Percentiles rank a stretch among this genome's conserved stretches.
These are phyloP conservation scores for Lymantria dispar DNA, from an alignment of 2,888 invertebrate species.

Conservation along the genomic window DNA sequence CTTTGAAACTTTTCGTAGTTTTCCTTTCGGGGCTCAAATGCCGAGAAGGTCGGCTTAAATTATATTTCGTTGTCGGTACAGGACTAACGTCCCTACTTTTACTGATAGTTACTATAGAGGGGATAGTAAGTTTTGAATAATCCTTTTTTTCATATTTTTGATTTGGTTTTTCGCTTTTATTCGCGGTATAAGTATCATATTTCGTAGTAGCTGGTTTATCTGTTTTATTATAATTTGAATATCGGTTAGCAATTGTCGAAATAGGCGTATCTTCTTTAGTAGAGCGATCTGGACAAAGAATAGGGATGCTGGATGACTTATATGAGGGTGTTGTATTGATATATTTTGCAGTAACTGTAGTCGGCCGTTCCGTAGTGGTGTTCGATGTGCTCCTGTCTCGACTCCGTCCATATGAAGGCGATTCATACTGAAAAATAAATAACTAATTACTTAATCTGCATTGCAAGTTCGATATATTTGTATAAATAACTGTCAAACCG, in stretches of 20 bases:
- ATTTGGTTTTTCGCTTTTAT: constrained; percentile 41
- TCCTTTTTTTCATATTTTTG: constrained; percentile 70
- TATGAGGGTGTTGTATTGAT: constrained; percentile 64
- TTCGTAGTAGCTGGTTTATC: constrained; percentile 44
- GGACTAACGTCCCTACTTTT: constrained; percentile 83
- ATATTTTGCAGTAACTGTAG: constrained; percentile 74
- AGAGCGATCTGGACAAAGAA: constrained; percentile 60
- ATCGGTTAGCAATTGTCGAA: constrained; percentile 67
- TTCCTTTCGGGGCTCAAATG: constrained; percentile 77
- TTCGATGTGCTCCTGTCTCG: constrained; percentile 55
- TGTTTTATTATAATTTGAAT: constrained; percentile 49
- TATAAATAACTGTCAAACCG: too few relatives aligned
- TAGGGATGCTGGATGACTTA: constrained; percentile 76
- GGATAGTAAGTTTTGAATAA: constrained; percentile 72
- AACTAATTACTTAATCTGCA: not conserved
- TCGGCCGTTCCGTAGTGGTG: constrained; percentile 56
- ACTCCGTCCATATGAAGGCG: constrained; percentile 63
- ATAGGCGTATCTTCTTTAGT: constrained; percentile 68
- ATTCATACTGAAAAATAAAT: constrained; percentile 65
- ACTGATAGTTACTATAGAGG: constrained; percentile 52
- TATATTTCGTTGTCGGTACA: constrained; percentile 68
- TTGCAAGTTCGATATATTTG: too few relatives aligned
- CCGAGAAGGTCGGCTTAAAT: constrained; percentile 65
- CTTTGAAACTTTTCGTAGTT: constrained; percentile 60
- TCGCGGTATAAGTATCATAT: constrained; percentile 43